Evolutionary conservation across 2,797 vertebrate genomes (phyloP).

Genomic region (Danionella dracula): DNA sequence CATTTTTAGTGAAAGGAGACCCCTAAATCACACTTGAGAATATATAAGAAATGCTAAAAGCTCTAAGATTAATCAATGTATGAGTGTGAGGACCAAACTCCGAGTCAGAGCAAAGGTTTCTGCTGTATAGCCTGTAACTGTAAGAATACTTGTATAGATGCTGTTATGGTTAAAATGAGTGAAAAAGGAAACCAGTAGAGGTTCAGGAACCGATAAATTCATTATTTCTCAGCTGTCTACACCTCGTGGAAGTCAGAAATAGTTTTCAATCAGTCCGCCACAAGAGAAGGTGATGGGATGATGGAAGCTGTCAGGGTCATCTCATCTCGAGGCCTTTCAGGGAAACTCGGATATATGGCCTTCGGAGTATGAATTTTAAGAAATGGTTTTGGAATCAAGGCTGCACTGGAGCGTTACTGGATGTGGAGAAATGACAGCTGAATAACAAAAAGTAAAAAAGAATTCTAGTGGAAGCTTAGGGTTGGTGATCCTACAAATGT

Average conservation of each 20-base stretch:
- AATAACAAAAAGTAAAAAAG: too few species aligned
- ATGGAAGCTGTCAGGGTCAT: conserved; percentile 1
- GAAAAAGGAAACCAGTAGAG: not conserved
- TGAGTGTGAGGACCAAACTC: too few species aligned
- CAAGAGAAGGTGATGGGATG: conserved; percentile 3
- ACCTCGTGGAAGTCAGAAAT: conserved; percentile 9
- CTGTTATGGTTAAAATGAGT: not conserved
- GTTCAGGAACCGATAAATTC: conserved; percentile 4
- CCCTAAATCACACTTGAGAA: too few species aligned
- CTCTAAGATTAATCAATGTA: too few species aligned
- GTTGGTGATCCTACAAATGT: not conserved
- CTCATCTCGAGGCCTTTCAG: not conserved
- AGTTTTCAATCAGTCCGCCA: conserved; percentile 24
- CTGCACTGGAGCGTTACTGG: not conserved
- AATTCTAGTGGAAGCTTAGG: too few species aligned
- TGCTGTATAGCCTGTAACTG: conserved; percentile 14
- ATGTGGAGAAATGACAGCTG: not conserved
- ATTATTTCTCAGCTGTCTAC: conserved; percentile 2
- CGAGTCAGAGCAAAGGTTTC: conserved; percentile 1
- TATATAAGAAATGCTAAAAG: too few species aligned
- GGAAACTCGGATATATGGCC: not conserved
- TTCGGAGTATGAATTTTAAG: not conserved
- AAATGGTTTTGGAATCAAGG: not conserved
- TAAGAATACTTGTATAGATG: too few species aligned
- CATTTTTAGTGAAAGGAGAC: too few species aligned